Conservation (phyloP, 2,888 invertebrate species). For the Parnassius apollo region DNA sequence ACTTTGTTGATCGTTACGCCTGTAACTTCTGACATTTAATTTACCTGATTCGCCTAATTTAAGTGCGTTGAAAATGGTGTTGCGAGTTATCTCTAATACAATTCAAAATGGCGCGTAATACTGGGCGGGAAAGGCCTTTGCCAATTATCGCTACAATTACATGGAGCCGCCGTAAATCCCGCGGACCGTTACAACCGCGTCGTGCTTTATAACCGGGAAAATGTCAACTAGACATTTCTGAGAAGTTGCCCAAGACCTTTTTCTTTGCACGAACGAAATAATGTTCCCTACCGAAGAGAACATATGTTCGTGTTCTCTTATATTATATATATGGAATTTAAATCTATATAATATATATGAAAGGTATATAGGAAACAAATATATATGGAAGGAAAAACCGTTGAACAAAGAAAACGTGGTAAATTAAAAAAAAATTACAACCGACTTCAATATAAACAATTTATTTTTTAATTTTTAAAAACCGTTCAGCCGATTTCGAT, state of each 20-base stretch:
- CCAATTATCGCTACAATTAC: conserved; percentile 31
- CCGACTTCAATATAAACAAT: too few relatives aligned
- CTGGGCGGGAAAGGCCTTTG: conserved; percentile 28
- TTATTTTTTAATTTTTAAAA: too few relatives aligned
- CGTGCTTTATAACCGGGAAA: conserved; percentile 25
- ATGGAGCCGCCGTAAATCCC: conserved; percentile 20
- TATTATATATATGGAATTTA: too few relatives aligned
- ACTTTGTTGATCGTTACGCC: too few relatives aligned
- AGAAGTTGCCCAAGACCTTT: conserved; percentile 16
- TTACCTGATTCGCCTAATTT: conserved; percentile 1
- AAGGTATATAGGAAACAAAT: too few relatives aligned
- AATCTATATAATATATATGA: too few relatives aligned
- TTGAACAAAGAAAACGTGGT: too few relatives aligned
- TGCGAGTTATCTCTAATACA: conserved; percentile 19
- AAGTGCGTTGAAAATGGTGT: conserved; percentile 15
- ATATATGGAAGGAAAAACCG: too few relatives aligned
- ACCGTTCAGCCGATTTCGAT: too few relatives aligned
- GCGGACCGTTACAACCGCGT: conserved; percentile 23
- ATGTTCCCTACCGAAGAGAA: not conserved
- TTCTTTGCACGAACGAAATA: not conserved
- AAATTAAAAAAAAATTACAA: too few relatives aligned
- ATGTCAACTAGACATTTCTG: conserved; percentile 28
- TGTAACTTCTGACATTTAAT: too few relatives aligned
- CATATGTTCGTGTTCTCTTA: too few relatives aligned
- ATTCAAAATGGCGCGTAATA: conserved; percentile 30